A percentile compares a stretch with the other conserved stretches of the same genome.
Evolutionary conservation across 2,797 vertebrate species (phyloP).

Genomic region (Antennarius maculatus): DNA sequence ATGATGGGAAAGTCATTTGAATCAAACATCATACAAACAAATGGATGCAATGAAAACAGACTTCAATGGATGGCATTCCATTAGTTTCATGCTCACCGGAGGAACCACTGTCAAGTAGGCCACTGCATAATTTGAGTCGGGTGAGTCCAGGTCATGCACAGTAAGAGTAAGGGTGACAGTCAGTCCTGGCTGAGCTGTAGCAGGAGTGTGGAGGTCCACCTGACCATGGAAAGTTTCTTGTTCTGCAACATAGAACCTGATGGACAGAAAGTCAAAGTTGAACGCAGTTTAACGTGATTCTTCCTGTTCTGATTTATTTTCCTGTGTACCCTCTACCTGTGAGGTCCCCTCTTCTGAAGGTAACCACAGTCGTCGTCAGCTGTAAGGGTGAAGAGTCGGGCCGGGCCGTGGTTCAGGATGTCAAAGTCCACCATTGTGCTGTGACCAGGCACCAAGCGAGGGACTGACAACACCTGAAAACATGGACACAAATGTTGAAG

Average conservation of each 20-base stretch:
- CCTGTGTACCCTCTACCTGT: constrained; percentile 55
- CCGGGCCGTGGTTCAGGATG: constrained; percentile 78
- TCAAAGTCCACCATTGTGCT: constrained; percentile 71
- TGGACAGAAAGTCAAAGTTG: constrained; percentile 4
- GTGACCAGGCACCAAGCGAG: constrained; percentile 77
- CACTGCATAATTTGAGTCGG: constrained; percentile 81
- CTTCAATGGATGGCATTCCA: not conserved
- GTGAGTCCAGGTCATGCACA: constrained; percentile 60
- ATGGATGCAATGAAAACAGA: not conserved
- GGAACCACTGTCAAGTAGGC: constrained; percentile 76
- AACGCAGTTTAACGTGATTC: not conserved
- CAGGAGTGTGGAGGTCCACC: constrained; percentile 78
- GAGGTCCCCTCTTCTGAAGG: constrained; percentile 65
- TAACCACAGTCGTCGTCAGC: constrained; percentile 76
- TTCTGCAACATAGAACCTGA: constrained; percentile 64
- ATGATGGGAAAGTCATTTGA: not conserved
- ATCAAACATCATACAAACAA: not conserved
- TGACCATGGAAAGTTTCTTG: constrained; percentile 70
- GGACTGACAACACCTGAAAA: constrained; percentile 70
- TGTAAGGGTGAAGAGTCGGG: constrained; percentile 73
- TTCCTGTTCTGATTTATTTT: not conserved
- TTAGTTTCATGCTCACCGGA: constrained; percentile 60
- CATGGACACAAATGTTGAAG: not conserved
- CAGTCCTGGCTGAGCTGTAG: constrained; percentile 63
- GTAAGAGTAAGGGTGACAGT: constrained; percentile 82